Conservation (phyloP, 2,888 invertebrate species). For the Andrena trimmerana region DNA sequence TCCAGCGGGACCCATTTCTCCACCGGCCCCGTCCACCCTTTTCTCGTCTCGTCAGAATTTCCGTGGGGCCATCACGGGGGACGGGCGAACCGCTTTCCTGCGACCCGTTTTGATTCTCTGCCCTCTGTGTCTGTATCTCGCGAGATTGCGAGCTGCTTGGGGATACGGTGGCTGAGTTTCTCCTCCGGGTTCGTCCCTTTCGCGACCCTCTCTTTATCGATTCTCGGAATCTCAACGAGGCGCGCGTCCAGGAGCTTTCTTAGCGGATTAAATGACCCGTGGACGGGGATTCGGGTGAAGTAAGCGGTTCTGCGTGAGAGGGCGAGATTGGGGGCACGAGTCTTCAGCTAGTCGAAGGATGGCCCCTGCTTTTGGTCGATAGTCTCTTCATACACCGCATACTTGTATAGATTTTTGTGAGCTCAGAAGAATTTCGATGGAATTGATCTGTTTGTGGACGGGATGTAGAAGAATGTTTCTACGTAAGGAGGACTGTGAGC, state of each 20-base stretch:
- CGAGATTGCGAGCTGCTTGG: conserved; percentile 29
- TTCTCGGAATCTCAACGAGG: conserved; percentile 28
- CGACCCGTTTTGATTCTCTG: conserved; percentile 42
- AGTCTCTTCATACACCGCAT: no score
- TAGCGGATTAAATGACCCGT: background rate
- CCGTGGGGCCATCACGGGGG: conserved; percentile 25
- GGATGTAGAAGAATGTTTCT: no score
- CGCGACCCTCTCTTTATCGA: conserved; percentile 32
- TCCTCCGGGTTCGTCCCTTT: conserved; percentile 3
- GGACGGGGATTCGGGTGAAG: conserved; percentile 10
- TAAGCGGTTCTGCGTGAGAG: conserved; percentile 7
- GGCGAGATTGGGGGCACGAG: background rate
- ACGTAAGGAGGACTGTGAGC: no score
- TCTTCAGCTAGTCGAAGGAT: background rate
- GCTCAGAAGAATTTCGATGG: no score
- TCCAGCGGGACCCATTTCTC: conserved; percentile 23
- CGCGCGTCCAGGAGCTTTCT: conserved; percentile 12
- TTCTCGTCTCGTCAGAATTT: conserved; percentile 50
- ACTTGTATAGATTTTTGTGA: no score
- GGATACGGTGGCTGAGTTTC: conserved; percentile 34
- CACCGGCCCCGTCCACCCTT: conserved; percentile 44
- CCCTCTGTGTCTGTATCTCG: conserved; percentile 30
- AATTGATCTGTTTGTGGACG: no score
- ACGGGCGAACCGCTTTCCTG: conserved; percentile 11
- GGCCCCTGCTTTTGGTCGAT: background rate